Base-by-base conservation (phyloP, 2,888 invertebrate species). In the Phymatocera aterrima region DNA sequence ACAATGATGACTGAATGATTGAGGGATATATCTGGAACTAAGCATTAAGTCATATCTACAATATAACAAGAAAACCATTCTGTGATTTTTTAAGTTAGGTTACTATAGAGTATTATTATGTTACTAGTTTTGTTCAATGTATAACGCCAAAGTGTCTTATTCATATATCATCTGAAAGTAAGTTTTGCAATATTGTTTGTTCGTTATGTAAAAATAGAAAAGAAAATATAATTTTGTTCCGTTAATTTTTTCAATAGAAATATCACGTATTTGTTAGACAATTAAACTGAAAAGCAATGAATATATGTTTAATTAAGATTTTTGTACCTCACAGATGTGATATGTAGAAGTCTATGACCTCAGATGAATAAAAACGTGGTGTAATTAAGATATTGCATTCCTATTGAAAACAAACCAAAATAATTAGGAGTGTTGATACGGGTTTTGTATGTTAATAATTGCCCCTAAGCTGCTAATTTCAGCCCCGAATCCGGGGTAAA, bases 81-180 rank as follows among this genome's bases (percentile, higher is more conserved):
- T 51, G 48, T 51, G 48, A 51, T 51, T 51, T 51, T 18, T 51
- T 18, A 51, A 51, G 48, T 51, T 51, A 51, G 18, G 48, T 51
- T 51, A 51, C 48, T 51, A 51, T 51, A 51, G 48, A 51, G 18
- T 51, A 51, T 51, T 51, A 51, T 51, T 51, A 51, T 51, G 48
- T 51, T 51, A 51, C 48, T 51, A 51, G 48, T 51, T 51, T 51
- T 51, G 48, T 51, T 51, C 18, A 51, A 51, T 51, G 6, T 51
- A 51, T 18, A 51, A 51, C 21, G 48, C 21, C 48, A 51, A 51
- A 51, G 48, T 51, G 48, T 51, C 48, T 51, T 21, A 18, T 40
- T 40, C 40, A 40, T 40, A 40, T 40, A 40, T 40, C 40, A 40
- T 40, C 12, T 40, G 40, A 40, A 40, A 40, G 40, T 51, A 48